Conservation (phyloP, 2,888 invertebrate genomes). For the Papilio demoleus region DNA sequence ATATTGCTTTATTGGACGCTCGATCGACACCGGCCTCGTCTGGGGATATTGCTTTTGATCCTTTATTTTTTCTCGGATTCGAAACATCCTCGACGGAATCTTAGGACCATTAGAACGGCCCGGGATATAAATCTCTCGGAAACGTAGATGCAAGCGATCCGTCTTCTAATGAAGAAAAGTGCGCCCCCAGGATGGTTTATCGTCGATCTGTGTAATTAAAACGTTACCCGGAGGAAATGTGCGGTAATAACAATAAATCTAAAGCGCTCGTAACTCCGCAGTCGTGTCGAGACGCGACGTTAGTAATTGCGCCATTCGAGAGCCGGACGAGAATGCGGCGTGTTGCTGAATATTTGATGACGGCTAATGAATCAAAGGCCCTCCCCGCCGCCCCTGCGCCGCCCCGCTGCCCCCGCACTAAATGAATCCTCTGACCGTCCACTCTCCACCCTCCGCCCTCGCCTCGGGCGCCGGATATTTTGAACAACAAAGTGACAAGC, state of each 20-base stretch:
- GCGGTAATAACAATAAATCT: slow-evolving; percentile 82
- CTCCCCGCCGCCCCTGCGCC: slow-evolving; percentile 42
- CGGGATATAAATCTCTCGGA: slow-evolving; percentile 67
- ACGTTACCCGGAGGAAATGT: slow-evolving; percentile 83
- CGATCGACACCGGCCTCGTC: slow-evolving; percentile 2
- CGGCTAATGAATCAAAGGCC: slow-evolving; percentile 61
- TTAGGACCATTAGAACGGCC: slow-evolving; percentile 63
- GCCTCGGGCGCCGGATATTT: slow-evolving; percentile 49
- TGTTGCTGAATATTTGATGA: slow-evolving; percentile 63
- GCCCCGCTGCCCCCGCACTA: slow-evolving; percentile 50
- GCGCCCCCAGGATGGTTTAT: slow-evolving; percentile 81
- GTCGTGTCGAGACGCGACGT: slow-evolving; percentile 58
- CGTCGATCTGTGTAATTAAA: slow-evolving; percentile 83
- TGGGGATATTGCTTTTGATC: slow-evolving; percentile 14
- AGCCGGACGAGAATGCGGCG: slow-evolving; percentile 54
- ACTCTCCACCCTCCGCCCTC: slow-evolving; percentile 40
- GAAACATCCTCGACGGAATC: slow-evolving; percentile 46
- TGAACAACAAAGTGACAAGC: slow-evolving; percentile 40
- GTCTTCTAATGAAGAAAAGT: slow-evolving; percentile 83
- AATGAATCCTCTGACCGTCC: slow-evolving; percentile 45
- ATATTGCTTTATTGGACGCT: slow-evolving; percentile 30
- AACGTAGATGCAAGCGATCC: slow-evolving; percentile 67
- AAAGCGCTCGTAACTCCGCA: slow-evolving; percentile 59
- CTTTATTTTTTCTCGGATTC: slow-evolving; percentile 17
- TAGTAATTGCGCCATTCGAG: slow-evolving; percentile 61